Evolutionary conservation across 2,797 vertebrate species (phyloP), one percentile per base, ranked within the genome.

Genomic region (Xenopus petersii): DNA sequence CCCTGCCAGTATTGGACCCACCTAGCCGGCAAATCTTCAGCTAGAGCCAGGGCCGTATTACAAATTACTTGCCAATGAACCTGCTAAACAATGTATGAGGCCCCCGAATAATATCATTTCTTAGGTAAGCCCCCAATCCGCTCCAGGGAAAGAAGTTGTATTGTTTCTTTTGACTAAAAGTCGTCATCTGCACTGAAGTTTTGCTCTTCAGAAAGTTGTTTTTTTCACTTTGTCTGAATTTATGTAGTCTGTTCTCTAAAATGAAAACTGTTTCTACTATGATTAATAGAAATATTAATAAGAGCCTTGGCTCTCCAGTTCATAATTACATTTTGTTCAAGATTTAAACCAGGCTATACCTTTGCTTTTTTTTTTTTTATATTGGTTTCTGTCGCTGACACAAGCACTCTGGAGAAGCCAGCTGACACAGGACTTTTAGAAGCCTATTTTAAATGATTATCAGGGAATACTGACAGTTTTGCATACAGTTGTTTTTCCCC

Each of bases 201-300:
- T 42, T 5, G 5, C 36, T 42, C 36, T 6, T 42, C 36, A 42
- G 36, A 9, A 42, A 42, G 8, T 9, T 6, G 4, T 5, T 42
- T 30, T 49, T 58, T 58, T 58, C 2, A 17, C n/a, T 58, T 24
- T 49, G 42, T 65, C 5, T 67, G 64, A 62, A 67, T 77, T 77
- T 64, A 72, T 66, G 67, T 54, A 67, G 58, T 77, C 65, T 42
- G 59, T 60, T 36, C 30, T 59, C 70, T 67, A 72, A 77, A 67
- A 42, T 42, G 36, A 42, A 42, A 42, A 42, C 36, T 42, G 36
- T 42, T 42, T 71, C 63, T 59, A 49, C 59, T 26, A 48, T 65
- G 62, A 68, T 62, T 78, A 65, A 62, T 78, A 78, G 73, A 73
- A 78, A 78, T 73, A 69, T 78, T 73, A 73, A 73, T 78, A 78